Conservation (phyloP, 23 tunicate species). For the Trididemnum miniatum region DNA sequence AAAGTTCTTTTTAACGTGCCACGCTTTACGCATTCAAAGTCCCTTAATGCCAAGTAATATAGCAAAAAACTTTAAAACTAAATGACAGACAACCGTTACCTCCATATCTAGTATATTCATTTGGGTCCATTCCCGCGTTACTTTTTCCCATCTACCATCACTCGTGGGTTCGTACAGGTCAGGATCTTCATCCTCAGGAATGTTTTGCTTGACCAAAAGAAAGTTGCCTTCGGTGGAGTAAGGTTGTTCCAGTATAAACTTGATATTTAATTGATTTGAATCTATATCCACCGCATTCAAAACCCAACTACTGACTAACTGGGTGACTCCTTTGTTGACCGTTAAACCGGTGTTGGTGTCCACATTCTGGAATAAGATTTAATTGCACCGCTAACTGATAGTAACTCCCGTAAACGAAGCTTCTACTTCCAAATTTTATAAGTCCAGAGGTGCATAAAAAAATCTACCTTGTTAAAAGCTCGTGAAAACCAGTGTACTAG, state of each 20-base stretch:
- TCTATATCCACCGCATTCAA: conserved; percentile 77
- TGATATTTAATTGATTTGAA: conserved; percentile 43
- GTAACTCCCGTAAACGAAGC: no score
- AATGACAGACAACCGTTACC: no score
- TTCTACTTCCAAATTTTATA: no score
- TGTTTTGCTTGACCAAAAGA: conserved; percentile 37
- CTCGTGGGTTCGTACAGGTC: conserved; percentile 38
- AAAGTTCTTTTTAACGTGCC: no score
- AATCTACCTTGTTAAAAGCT: no score
- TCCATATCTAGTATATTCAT: conserved; percentile 44
- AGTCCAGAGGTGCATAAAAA: no score
- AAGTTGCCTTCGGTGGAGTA: conserved; percentile 67
- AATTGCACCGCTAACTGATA: no score
- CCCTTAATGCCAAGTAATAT: no score
- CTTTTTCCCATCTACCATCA: conserved; percentile 59
- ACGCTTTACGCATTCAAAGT: no score
- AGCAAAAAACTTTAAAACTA: no score
- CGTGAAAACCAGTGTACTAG: no score
- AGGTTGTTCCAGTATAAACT: conserved; percentile 53
- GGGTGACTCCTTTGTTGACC: conserved; percentile 66
- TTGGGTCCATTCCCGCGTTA: conserved; percentile 52
- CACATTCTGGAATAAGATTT: conserved; percentile 43
- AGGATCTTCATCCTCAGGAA: conserved; percentile 29
- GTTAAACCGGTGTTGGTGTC: conserved; percentile 77
- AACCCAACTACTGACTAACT: conserved; percentile 52